Evolutionary conservation across 2,888 invertebrate genomes (phyloP).

Genomic region (Synergus laeviventris): DNA sequence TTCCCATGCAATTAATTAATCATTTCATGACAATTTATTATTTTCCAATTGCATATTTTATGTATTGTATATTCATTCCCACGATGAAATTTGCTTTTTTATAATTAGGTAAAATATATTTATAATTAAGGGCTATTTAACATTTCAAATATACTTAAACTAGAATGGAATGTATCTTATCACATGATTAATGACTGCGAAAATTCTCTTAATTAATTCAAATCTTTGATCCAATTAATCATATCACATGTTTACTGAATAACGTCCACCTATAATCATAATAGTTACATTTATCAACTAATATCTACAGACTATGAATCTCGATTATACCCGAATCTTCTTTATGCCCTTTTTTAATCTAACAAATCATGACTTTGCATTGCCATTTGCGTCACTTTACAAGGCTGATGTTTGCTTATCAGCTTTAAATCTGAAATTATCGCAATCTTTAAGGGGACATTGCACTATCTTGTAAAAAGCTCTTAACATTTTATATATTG

Average conservation of each 20-base stretch:
- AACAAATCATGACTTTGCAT: slow-evolving; percentile 6
- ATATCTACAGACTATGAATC: not conserved
- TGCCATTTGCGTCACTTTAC: slow-evolving; percentile 23
- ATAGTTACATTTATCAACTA: not conserved
- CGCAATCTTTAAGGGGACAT: not conserved
- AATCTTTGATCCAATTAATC: no score
- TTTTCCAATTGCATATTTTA: no score
- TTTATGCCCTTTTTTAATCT: not conserved
- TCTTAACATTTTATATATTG: no score
- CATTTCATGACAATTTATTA: not conserved
- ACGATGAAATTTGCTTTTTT: no score
- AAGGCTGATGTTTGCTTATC: slow-evolving; percentile 12
- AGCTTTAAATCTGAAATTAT: slow-evolving; percentile 8
- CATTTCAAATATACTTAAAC: not conserved
- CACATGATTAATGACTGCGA: not conserved
- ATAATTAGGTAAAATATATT: no score
- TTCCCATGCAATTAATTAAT: not conserved
- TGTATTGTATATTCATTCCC: no score
- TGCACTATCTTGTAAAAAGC: not conserved
- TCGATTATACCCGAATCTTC: not conserved
- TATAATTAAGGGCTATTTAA: not conserved
- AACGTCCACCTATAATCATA: no score
- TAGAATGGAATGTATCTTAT: not conserved
- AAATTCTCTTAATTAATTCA: not conserved
- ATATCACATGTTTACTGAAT: not conserved